phyloP scores from a whole-genome alignment of 2,797 vertebrate genomes.

The Sebastes matsubarae region DNA sequence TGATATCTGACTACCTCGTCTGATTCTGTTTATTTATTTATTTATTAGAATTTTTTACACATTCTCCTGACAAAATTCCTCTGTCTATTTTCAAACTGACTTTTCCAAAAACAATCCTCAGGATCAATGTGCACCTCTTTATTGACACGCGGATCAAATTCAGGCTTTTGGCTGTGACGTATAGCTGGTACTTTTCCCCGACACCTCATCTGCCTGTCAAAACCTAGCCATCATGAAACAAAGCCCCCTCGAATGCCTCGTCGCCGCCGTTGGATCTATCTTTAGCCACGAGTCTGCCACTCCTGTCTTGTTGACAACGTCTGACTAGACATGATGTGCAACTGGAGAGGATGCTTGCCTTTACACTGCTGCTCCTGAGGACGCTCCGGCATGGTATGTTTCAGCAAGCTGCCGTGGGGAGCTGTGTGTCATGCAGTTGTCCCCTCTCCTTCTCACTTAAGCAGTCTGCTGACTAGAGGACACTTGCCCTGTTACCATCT shows the following conservation, averaged over 20 bases:
- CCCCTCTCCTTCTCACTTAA: constrained; percentile 14
- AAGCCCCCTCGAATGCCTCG: constrained; percentile 65
- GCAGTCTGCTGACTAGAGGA: constrained; percentile 27
- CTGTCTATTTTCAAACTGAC: constrained; percentile 9
- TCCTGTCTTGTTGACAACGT: constrained; percentile 72
- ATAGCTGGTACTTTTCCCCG: constrained; percentile 48
- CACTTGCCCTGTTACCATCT: constrained; percentile 33
- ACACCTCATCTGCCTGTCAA: constrained; percentile 73
- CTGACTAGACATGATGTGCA: constrained; percentile 77
- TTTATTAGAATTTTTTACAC: constrained; percentile 5
- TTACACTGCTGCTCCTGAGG: constrained; percentile 53
- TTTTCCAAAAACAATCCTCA: constrained; percentile 26
- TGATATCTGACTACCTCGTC: constrained; percentile 1
- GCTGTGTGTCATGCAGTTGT: constrained; percentile 9
- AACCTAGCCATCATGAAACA: constrained; percentile 69
- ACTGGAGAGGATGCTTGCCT: constrained; percentile 71
- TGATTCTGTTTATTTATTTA: neutral
- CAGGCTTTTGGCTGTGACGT: constrained; percentile 42
- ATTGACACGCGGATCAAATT: constrained; percentile 39
- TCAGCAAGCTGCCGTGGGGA: constrained; percentile 4
- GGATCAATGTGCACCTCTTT: constrained; percentile 34
- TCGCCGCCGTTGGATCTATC: constrained; percentile 73
- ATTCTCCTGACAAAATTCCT: constrained; percentile 12
- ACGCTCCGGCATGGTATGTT: constrained; percentile 18
- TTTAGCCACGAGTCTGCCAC: constrained; percentile 75